Conservation (phyloP, 2,888 invertebrate species). For the Allolobophora icterica region DNA sequence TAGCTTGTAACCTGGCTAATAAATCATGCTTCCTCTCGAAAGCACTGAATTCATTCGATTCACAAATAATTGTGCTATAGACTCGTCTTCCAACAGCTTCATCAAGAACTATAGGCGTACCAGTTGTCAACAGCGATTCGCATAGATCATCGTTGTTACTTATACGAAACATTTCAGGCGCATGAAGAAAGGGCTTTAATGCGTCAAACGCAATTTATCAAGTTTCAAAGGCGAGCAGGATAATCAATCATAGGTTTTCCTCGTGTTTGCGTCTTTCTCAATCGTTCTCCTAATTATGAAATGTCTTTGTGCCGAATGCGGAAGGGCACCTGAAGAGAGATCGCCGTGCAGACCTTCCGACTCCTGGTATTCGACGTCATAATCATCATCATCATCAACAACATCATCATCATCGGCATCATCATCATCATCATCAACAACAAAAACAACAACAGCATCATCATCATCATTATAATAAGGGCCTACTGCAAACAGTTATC, state of each 20-base stretch:
- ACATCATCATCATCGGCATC: too few relatives aligned
- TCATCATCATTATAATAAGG: too few relatives aligned
- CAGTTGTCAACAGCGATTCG: not conserved
- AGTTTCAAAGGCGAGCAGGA: not conserved
- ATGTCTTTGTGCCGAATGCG: not conserved
- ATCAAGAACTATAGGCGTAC: too few relatives aligned
- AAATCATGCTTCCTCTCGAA: not conserved
- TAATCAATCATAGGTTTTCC: not conserved
- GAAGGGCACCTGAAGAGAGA: not conserved
- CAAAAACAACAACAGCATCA: too few relatives aligned
- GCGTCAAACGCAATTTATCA: too few relatives aligned
- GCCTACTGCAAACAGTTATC: too few relatives aligned
- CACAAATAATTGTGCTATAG: not conserved
- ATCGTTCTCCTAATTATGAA: not conserved
- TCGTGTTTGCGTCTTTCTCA: not conserved
- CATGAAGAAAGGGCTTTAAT: too few relatives aligned
- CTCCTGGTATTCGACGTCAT: not conserved
- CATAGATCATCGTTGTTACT: not conserved
- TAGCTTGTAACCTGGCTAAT: not conserved
- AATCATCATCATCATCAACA: too few relatives aligned
- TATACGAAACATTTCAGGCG: too few relatives aligned
- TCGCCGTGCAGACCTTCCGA: not conserved
- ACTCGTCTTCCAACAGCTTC: not conserved
- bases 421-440: too few relatives aligned
- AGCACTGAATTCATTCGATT: not conserved